Evolutionary conservation across 2,797 vertebrate genomes (phyloP).

Genomic region (Pangasius krempfi): DNA sequence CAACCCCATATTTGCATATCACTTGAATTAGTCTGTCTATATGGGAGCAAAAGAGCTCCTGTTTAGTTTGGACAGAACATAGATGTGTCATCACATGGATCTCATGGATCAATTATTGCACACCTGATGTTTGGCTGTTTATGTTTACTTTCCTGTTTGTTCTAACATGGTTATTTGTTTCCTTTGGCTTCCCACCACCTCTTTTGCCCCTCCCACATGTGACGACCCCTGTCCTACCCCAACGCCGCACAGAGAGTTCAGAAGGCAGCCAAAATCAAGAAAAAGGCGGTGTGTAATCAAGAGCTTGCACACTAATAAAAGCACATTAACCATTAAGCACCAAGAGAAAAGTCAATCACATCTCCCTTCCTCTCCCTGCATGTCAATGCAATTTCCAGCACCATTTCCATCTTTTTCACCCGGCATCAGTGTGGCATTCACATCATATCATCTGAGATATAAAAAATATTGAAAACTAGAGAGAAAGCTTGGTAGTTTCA

Average conservation of each 20-base stretch:
- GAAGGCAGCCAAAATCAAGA: constrained; percentile 99
- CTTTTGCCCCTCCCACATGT: constrained; percentile 73
- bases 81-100: constrained; percentile 61
- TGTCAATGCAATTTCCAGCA: neutral
- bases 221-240: constrained; percentile 57
- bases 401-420: neutral
- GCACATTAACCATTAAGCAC: constrained; percentile 38
- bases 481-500: neutral
- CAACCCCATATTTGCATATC: constrained; percentile 63
- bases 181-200: constrained; percentile 65
- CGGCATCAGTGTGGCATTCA: neutral
- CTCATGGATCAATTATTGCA: constrained; percentile 52
- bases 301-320: constrained; percentile 51
- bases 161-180: constrained; percentile 61
- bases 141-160: constrained; percentile 67
- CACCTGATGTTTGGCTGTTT: constrained; percentile 68
- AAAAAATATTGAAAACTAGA: neutral
- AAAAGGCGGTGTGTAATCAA: constrained; percentile 97
- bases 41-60: constrained; percentile 65
- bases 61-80: constrained; percentile 70
- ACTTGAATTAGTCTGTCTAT: constrained; percentile 63
- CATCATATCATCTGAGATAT: neutral
- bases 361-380: constrained; percentile 49
- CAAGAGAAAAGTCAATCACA: constrained; percentile 48
- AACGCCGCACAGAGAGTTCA: constrained; percentile 94